A percentile compares a stretch with the other conserved stretches of the same genome.
Evolutionary conservation across 2,113 vertebrate species (phyloP).

Genomic region (Nanger granti): DNA sequence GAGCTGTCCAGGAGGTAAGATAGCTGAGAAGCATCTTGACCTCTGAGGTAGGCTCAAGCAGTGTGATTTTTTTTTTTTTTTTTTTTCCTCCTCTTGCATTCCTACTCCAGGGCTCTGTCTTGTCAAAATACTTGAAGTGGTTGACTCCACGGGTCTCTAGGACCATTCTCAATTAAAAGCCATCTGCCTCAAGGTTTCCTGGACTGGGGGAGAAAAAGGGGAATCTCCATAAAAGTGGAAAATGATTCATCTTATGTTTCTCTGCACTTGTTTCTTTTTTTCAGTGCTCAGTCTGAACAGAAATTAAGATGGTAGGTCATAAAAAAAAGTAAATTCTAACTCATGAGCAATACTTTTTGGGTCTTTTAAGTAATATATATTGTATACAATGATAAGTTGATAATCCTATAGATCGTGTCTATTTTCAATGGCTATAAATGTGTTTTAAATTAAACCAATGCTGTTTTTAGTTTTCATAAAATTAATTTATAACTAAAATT

Average conservation of each 20-base stretch:
- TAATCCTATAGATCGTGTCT: neutral
- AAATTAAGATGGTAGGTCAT: neutral
- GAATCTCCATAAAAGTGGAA: neutral
- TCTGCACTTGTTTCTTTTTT: neutral
- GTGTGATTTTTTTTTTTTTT: neutral
- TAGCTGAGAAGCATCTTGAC: neutral
- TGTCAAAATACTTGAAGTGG: neutral
- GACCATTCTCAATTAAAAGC: neutral
- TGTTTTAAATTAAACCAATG: constrained; percentile 2
- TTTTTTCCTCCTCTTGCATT: neutral
- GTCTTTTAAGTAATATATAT: neutral
- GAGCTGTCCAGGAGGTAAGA: neutral
- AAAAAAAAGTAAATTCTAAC: neutral
- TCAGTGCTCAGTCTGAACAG: neutral
- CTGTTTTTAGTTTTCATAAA: neutral
- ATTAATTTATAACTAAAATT: neutral
- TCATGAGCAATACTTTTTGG: neutral
- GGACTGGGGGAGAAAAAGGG: neutral
- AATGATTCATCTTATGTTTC: neutral
- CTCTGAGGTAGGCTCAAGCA: neutral
- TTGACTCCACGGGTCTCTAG: neutral
- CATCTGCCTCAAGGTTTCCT: neutral
- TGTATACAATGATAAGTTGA: neutral
- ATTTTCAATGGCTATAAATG: neutral
- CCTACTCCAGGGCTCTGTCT: neutral